Conservation (phyloP, 2,797 vertebrate species). For the Percopsis omiscomaycus region DNA sequence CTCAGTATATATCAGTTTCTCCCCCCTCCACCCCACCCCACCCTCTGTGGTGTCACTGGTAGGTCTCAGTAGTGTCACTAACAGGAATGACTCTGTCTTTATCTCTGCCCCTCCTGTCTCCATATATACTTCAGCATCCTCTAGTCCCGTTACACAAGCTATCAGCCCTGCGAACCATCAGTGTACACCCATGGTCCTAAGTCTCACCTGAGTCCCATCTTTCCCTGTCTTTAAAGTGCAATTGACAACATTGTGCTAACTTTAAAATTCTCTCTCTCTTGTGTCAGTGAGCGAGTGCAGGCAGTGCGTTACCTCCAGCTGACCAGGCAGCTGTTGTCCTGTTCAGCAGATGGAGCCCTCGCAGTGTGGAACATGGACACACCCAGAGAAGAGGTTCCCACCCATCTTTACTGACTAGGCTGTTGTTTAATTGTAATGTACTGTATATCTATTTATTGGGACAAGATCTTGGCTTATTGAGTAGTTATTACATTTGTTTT, state of each 20-base stretch:
- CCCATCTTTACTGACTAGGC: not conserved
- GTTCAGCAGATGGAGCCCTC: constrained; percentile 92
- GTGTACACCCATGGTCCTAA: constrained; percentile 1
- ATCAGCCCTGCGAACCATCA: constrained; percentile 16
- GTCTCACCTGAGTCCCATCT: no score
- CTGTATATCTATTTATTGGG: no score
- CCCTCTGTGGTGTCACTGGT: constrained; percentile 29
- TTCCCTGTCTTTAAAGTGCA: no score
- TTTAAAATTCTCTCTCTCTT: constrained; percentile 1
- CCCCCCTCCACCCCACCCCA: not conserved
- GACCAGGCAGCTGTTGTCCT: constrained; percentile 90
- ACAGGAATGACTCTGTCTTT: constrained; percentile 28
- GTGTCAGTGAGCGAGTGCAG: constrained; percentile 90
- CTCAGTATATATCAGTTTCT: not conserved
- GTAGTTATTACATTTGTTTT: no score
- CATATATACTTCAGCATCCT: constrained; percentile 35
- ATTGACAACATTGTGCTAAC: no score
- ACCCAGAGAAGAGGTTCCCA: constrained; percentile 88
- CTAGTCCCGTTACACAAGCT: constrained; percentile 1
- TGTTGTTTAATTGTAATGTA: no score
- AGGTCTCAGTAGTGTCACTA: constrained; percentile 34
- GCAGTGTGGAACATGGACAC: constrained; percentile 98
- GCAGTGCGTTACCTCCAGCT: constrained; percentile 89
- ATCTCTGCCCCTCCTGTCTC: constrained; percentile 10
- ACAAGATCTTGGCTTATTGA: no score